A percentile compares a stretch with the other conserved stretches of the same genome.
Evolutionary conservation across 2,888 invertebrate species (phyloP).

Genomic region (Metellina segmentata): DNA sequence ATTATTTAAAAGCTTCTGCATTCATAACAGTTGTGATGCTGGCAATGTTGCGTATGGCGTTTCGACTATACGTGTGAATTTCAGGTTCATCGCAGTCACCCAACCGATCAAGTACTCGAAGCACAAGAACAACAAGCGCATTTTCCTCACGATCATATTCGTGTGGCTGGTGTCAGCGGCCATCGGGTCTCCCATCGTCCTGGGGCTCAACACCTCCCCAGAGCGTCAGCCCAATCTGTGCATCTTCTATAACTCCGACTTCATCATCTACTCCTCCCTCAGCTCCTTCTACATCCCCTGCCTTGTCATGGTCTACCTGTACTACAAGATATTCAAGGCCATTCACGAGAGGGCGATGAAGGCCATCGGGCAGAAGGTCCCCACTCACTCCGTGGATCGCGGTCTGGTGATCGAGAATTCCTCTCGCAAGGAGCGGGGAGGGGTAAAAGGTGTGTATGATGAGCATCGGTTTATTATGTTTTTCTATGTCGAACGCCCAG

Average conservation of each 20-base stretch:
- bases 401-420: conserved; percentile 41
- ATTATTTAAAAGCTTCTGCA: too few relatives aligned
- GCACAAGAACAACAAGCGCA: conserved; percentile 96
- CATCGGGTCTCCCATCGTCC: conserved; percentile 97
- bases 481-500: too few relatives aligned
- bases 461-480: background rate
- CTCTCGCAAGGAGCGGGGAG: background rate
- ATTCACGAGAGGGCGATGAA: conserved; percentile 91
- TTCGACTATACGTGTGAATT: background rate
- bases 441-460: conserved; percentile 37
- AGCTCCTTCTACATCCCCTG: conserved; percentile 99
- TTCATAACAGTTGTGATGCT: too few relatives aligned
- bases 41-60: background rate
- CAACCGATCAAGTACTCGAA: conserved; percentile 99
- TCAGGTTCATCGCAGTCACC: conserved; percentile 98
- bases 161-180: conserved; percentile 98
- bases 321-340: conserved; percentile 98
- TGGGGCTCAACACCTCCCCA: conserved; percentile 96
- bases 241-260: conserved; percentile 98
- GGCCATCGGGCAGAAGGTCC: conserved; percentile 86
- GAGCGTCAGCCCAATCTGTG: conserved; percentile 88
- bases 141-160: conserved; percentile 95
- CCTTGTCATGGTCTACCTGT: conserved; percentile 98
- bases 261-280: conserved; percentile 98
- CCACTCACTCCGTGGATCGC: background rate